Base-by-base conservation (phyloP, 1,140 invertebrate genomes). In the Drosophila rufa region DNA sequence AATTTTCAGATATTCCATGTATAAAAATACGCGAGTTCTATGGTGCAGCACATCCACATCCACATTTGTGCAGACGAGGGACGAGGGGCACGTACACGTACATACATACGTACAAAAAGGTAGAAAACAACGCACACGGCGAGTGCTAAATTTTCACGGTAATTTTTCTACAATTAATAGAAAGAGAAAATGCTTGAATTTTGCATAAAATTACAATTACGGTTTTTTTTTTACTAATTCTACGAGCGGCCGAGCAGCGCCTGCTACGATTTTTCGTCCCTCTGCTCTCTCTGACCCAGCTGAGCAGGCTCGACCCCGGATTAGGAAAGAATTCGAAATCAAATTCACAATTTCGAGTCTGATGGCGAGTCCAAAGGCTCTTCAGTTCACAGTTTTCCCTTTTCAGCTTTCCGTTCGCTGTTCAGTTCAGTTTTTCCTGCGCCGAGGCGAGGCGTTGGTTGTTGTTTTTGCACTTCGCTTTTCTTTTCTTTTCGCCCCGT, bases 111-210 rank as follows among this genome's bases (percentile, higher is more conserved):
- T 80, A 83, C 56, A 81, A 82, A 77, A 79, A 82, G 80, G 62
- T 89, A 79, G 53, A 90, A 90, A 90, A 78, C 53, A 84, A 76
- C 74, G 75, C 68, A 61, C 68, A 61, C 75, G 66, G 71, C 75
- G 69, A 87, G 83, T 77, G 85, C 82, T 85, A 89, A 89, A 89
- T 81, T 85, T 89, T 90, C 85, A 89, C 85, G 75, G 78, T 90
- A 89, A 89, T 89, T 89, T 89, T 67, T 90, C 85, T 89, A 81
- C 67, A 90, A 90, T 85, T 90, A 76, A 81, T 70, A 75, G 69
- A 81, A 66, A 75, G 67, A 84, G 75, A 81, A 81, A 82, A 70
- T 75, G 81, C 69, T 90, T 79, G 43, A 89, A 89, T 90, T 89
- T 89, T 81, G 85, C 78, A 89, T 55, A 65, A 78, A 68, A 59